phyloP scores from a whole-genome alignment of 2,888 invertebrate genomes.

The Notocelia uddmanniana region DNA sequence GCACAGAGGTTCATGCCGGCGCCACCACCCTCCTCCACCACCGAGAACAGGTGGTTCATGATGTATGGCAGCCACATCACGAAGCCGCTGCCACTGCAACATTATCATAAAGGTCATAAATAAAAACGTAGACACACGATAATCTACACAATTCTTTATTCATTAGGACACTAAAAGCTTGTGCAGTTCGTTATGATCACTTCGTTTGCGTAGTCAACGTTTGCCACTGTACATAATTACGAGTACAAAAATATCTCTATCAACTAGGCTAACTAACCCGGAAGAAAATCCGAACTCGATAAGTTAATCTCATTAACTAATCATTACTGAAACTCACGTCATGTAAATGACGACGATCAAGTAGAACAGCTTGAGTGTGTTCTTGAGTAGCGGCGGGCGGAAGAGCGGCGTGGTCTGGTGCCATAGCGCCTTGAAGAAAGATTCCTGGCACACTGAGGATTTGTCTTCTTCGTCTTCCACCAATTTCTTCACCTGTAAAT shows the following conservation, averaged over 20 bases:
- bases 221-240: too few relatives aligned
- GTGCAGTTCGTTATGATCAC: too few relatives aligned
- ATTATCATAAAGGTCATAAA: conserved; percentile 27
- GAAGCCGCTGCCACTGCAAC: conserved; percentile 76
- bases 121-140: conserved; percentile 1
- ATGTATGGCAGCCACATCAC: conserved; percentile 82
- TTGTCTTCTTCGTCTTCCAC: conserved; percentile 69
- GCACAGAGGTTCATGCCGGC: conserved; percentile 78
- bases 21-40: conserved; percentile 71
- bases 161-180: too few relatives aligned
- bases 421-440: conserved; percentile 72
- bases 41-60: conserved; percentile 80
- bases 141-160: too few relatives aligned
- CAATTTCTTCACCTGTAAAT: conserved; percentile 68
- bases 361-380: conserved; percentile 84
- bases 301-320: neutral
- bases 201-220: too few relatives aligned
- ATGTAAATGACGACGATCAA: conserved; percentile 86
- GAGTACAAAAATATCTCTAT: too few relatives aligned
- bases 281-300: too few relatives aligned
- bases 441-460: conserved; percentile 60
- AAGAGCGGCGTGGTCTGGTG: conserved; percentile 86
- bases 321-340: conserved; percentile 70
- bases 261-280: too few relatives aligned
- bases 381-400: conserved; percentile 79